Evolutionary conservation across 2,797 vertebrate genomes (phyloP).

Genomic region (Pachyuromys duprasi): DNA sequence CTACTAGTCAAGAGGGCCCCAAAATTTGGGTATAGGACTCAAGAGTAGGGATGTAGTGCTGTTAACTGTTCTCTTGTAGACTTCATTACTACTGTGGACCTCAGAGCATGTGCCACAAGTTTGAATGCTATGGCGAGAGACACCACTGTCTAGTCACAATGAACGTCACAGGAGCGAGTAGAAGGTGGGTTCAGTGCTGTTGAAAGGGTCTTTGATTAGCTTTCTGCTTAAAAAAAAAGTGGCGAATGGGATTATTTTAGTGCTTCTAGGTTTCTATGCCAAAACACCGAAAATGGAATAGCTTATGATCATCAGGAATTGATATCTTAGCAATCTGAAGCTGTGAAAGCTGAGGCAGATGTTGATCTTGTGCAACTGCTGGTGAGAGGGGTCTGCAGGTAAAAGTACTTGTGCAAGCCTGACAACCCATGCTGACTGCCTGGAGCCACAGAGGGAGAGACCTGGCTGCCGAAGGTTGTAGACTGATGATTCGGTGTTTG

Average conservation of each 20-base stretch:
- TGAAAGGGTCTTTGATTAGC: conserved; percentile 15
- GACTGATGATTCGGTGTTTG: neutral
- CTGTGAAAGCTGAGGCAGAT: neutral
- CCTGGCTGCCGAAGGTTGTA: neutral
- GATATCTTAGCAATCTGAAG: neutral
- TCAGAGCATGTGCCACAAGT: neutral
- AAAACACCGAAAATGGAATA: neutral
- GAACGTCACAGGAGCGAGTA: neutral
- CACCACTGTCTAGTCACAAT: neutral
- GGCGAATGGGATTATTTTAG: neutral
- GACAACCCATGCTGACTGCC: neutral
- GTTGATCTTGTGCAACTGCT: neutral
- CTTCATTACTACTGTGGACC: neutral
- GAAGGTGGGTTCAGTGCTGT: neutral
- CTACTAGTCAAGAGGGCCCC: neutral
- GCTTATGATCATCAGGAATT: neutral
- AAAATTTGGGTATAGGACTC: neutral
- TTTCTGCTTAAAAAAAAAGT: conserved; percentile 29
- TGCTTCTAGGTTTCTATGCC: neutral
- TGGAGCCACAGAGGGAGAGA: neutral
- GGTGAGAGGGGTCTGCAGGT: neutral
- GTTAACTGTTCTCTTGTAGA: neutral
- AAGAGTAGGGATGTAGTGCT: neutral
- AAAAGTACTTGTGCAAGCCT: neutral
- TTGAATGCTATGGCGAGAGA: conserved; percentile 1